A percentile compares a stretch with the other conserved stretches of the same genome.
Conservation (phyloP, 2,113 vertebrate species). For the Chamaea fasciata region DNA sequence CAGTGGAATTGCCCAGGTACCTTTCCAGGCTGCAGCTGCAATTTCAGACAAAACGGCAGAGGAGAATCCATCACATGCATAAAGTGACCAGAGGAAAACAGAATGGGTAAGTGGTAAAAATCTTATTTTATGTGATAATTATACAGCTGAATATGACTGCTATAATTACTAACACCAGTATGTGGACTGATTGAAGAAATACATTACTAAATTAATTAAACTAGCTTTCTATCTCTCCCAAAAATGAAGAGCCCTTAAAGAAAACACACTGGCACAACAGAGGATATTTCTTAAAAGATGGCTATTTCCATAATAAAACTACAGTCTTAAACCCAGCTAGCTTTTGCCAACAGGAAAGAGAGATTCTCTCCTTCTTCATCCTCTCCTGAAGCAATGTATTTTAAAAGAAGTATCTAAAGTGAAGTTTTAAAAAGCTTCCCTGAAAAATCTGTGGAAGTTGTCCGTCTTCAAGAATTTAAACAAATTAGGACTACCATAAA, state of each 20-base stretch:
- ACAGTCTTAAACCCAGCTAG: not conserved
- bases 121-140: not conserved
- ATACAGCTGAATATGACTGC: not conserved
- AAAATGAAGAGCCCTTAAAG: not conserved
- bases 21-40: not conserved
- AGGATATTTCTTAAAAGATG: not conserved
- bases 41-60: not conserved
- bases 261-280: not conserved
- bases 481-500: not conserved
- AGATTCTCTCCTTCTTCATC: not conserved
- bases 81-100: not conserved
- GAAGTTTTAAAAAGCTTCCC: not conserved
- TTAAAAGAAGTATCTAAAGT: not conserved
- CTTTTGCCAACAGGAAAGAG: not conserved
- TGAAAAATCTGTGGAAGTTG: not conserved
- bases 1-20: not conserved
- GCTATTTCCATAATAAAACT: not conserved
- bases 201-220: not conserved
- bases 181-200: not conserved
- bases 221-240: not conserved
- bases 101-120: not conserved
- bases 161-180: not conserved
- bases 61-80: not conserved
- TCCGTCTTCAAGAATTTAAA: not conserved
- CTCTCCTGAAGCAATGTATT: not conserved